Percentiles rank a stretch among this genome's conserved stretches.
phyloP scores from a whole-genome alignment of 2,797 vertebrate genomes.

The Oryzias sinensis region DNA sequence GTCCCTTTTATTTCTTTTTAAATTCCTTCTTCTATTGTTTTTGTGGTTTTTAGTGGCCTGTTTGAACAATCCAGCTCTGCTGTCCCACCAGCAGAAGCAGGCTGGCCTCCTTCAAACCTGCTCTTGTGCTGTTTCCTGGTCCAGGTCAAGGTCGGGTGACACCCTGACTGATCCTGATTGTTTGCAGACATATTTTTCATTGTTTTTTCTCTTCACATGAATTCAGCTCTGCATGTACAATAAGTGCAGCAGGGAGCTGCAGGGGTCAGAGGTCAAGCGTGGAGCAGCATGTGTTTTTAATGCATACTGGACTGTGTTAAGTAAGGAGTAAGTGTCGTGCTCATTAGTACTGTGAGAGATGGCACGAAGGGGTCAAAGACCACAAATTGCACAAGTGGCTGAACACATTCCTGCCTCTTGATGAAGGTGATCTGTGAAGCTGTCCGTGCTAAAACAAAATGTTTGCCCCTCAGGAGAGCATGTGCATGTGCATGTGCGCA shows the following conservation, averaged over 20 bases:
- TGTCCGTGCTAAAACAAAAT: slow-evolving; percentile 45
- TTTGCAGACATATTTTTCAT: background rate
- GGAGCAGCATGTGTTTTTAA: slow-evolving; percentile 49
- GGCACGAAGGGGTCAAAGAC: slow-evolving; percentile 21
- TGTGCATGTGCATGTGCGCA: slow-evolving; percentile 38
- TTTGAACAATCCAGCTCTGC: too few species aligned
- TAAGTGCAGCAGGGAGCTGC: slow-evolving; percentile 8
- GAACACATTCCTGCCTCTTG: slow-evolving; percentile 59
- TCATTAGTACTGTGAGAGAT: slow-evolving; percentile 56
- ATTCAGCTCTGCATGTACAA: slow-evolving; percentile 2
- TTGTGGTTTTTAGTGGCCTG: too few species aligned
- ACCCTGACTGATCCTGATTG: too few species aligned
- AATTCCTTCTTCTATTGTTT: too few species aligned
- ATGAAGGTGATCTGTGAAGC: slow-evolving; percentile 59
- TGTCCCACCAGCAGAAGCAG: too few species aligned
- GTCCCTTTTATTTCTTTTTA: too few species aligned
- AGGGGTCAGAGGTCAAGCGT: slow-evolving; percentile 46
- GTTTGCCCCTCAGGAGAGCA: slow-evolving; percentile 32
- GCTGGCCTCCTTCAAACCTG: too few species aligned
- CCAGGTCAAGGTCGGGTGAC: too few species aligned
- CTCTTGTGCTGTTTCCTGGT: too few species aligned
- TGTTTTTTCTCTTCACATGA: background rate
- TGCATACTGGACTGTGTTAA: slow-evolving; percentile 22
- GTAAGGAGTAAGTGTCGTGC: slow-evolving; percentile 40
- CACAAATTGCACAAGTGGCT: slow-evolving; percentile 35